These are phyloP conservation scores for Meles meles DNA, from an alignment of 2,113 vertebrate species.

Conservation along the genomic window DNA sequence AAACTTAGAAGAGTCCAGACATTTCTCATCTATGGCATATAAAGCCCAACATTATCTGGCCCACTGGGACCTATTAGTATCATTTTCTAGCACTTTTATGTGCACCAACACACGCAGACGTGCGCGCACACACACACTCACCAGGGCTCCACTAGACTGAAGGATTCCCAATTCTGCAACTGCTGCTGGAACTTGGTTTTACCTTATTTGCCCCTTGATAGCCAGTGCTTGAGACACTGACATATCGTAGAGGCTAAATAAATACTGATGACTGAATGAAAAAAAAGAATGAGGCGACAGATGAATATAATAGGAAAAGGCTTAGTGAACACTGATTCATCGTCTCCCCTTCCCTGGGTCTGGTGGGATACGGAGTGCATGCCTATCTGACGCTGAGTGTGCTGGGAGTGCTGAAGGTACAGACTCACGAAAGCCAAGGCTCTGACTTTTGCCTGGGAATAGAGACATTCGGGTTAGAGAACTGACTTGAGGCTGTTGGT, in stretches of 20 bases:
- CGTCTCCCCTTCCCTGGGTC: neutral
- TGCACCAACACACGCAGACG: neutral
- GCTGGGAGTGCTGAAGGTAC: neutral
- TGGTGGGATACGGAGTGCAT: neutral
- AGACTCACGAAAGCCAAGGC: neutral
- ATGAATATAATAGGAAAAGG: neutral
- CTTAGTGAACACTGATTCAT: neutral
- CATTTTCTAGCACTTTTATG: neutral
- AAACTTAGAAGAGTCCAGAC: neutral
- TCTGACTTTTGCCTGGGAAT: neutral
- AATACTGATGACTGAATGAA: neutral
- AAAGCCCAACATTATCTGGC: neutral
- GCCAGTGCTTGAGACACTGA: neutral
- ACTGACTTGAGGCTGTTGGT: neutral
- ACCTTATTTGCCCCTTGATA: neutral
- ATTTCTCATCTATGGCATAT: neutral
- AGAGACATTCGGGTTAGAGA: neutral
- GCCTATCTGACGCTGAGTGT: neutral
- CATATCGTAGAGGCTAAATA: neutral
- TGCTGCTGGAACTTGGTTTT: neutral
- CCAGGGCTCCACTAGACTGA: neutral
- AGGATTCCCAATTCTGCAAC: neutral
- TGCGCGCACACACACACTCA: accelerated
- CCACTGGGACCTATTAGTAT: neutral
- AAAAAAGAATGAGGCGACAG: neutral